Evolutionary conservation across 2,888 invertebrate genomes (phyloP), one percentile per base, ranked within the genome.

Genomic region (Doris montereyensis): DNA sequence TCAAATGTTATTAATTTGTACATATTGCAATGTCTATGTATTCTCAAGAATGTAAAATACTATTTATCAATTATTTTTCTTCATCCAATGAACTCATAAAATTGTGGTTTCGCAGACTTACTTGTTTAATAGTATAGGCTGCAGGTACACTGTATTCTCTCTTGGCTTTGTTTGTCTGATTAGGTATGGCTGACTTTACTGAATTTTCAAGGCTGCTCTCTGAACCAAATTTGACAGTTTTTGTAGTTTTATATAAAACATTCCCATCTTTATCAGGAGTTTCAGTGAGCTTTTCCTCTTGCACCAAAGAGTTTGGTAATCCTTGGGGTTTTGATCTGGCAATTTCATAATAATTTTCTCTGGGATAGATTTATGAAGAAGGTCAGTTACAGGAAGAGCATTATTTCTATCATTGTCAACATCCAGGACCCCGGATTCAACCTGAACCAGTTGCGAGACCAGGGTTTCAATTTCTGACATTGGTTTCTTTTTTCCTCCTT

Each of bases 321-420:
- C 17, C 8, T 10, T 17, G 52, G 5, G 52, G 17, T 41, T 67
- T 13, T 26, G n/a, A 24, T 26, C 67, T n/a, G 28, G 34, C 2
- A 10, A 32, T 2, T 34, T 71, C 71, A 35, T 71, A 71, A 21
- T 71, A 71, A 21, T 71, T 71, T 71, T 32, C 24, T 71, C 71
- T 28, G 8, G 3, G 10, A 5, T 21, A 13, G 71, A 71, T 21
- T 71, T 71, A n/a, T 32, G 32, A 2, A 34, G 35, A 34, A 32
- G 2, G 2, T 24, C 5, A 5, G 35, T 34, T 3, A 17, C 5
- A 2, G 24, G 10, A 2, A 34, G 21, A 3, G 17, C 71, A 28
- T 13, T 2, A 21, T 34, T 30, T 17, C 10, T 10, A 41, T 41
- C 52, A 41, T 41, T 17, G 52, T 41, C 52, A 41, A 10, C 52